A percentile compares a stretch with the other conserved stretches of the same genome.
These are phyloP conservation scores for Eriosoma lanigerum DNA, from an alignment of 1,140 invertebrate genomes.

Conservation along the genomic window DNA sequence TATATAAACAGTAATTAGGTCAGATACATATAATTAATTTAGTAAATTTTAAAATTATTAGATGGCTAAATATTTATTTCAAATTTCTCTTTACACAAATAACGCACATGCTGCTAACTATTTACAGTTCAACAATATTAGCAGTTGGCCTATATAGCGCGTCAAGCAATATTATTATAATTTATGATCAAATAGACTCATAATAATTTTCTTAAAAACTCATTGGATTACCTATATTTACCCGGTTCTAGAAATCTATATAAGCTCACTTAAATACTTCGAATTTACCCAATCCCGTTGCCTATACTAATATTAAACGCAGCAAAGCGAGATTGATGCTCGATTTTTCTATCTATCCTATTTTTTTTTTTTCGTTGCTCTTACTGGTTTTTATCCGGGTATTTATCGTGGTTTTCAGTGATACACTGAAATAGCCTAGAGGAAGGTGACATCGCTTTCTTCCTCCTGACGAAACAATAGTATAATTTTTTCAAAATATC, in stretches of 20 bases:
- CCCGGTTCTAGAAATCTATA: conserved; percentile 33
- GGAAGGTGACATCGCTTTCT: conserved; percentile 46
- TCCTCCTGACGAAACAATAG: conserved; percentile 48
- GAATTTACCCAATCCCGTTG: not conserved
- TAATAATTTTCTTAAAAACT: conserved; percentile 26
- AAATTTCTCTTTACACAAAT: not conserved
- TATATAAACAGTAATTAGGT: not conserved
- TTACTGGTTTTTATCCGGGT: conserved; percentile 50
- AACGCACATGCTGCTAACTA: conserved; percentile 49
- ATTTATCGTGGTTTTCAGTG: conserved; percentile 43
- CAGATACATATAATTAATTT: not conserved
- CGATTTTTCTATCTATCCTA: conserved; percentile 35
- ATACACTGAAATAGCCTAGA: conserved; percentile 49
- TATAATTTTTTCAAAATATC: conserved; percentile 32
- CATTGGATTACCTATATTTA: conserved; percentile 12
- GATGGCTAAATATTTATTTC: not conserved
- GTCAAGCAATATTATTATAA: conserved; percentile 18
- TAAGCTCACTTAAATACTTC: conserved; percentile 20
- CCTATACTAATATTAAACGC: conserved; percentile 29
- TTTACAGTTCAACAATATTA: conserved; percentile 37
- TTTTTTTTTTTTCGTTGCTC: conserved; percentile 11
- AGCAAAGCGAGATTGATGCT: conserved; percentile 40
- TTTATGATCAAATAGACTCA: conserved; percentile 5
- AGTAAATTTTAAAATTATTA: not conserved
- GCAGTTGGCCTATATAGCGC: conserved; percentile 8